Evolutionary conservation across 2,797 vertebrate genomes (phyloP).

Genomic region (Parauchenoglanis ngamensis): DNA sequence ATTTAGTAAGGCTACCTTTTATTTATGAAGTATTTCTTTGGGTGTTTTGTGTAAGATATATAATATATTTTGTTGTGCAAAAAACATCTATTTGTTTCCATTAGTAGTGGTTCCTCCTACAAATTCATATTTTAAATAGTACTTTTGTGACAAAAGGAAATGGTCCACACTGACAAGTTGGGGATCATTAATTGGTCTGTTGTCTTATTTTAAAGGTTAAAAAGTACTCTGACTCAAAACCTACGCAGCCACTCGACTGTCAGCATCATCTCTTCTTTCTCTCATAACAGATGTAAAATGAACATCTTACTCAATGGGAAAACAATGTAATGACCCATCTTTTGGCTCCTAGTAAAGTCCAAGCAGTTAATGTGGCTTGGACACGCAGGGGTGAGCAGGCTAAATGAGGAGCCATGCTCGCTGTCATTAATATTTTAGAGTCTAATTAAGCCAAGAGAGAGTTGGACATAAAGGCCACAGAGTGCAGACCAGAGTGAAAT

Average conservation of each 20-base stretch:
- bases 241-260: neutral
- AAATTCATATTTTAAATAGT: neutral
- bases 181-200: neutral
- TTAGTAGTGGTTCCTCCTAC: neutral
- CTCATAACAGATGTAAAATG: conserved; percentile 27
- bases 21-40: neutral
- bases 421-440: conserved; percentile 75
- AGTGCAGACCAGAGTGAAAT: conserved; percentile 2
- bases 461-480: conserved; percentile 64
- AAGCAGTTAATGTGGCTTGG: conserved; percentile 44
- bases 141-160: neutral
- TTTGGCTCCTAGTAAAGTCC: conserved; percentile 35
- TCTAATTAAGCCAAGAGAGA: conserved; percentile 70
- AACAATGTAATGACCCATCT: neutral
- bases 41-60: neutral
- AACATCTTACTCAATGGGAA: conserved; percentile 6
- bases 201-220: neutral
- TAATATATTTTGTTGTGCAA: neutral
- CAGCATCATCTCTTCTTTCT: neutral
- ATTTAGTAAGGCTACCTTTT: neutral
- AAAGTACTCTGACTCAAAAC: neutral
- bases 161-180: neutral
- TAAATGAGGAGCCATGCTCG: conserved; percentile 47
- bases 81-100: neutral
- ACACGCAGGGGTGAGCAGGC: conserved; percentile 45